Evolutionary conservation across 2,888 invertebrate genomes (phyloP), one percentile per base, ranked within the genome.

Genomic region (Sphaeridia pumilis): DNA sequence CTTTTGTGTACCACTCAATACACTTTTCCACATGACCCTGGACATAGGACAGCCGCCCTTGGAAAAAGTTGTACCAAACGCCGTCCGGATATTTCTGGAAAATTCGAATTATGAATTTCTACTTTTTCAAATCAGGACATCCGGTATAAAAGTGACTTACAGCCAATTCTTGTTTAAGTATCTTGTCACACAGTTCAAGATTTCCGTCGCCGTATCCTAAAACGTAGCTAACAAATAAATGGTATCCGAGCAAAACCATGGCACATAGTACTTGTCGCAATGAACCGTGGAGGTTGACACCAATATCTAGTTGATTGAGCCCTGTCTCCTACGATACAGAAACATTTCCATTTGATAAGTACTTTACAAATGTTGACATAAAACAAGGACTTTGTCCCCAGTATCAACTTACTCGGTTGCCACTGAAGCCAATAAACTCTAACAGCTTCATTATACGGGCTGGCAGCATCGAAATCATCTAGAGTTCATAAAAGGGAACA

Each of bases 401-500:
- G 17, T 38, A 7, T 38, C 17, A 7, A 41, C 65, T 65, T 60
- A 83, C 84, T 77, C 83, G 83, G 68, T 82, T 82, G 10, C 85
- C 93, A 3, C 88, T 86, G 71, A 94, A 94, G 38, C 95, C 95
- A 60, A 94, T 90, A 69, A 94, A 92, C 70, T 94, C 90, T 52
- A 95, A 72, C 24, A 95, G 71, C 67, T 86, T 84, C 58, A 93
- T 81, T 28, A 93, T 78, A 67, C 84, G 81, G 1, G 81, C 79
- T 4, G 95, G 95, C 49, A 97, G 74, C 67, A 90, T 74, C 0
- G 94, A 89, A 64, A 94, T 85, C 85, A 93, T 85, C 71, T 79
- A 66, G 27, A 68, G 68, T 60, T 46, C 43, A 44, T 50, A 56
- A 10, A 44, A 44, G 26, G 31, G 22, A 34, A 35, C 24, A 4